These are phyloP conservation scores for Myrmecobius fasciatus DNA, from an alignment of 2,113 vertebrate species.

Conservation along the genomic window DNA sequence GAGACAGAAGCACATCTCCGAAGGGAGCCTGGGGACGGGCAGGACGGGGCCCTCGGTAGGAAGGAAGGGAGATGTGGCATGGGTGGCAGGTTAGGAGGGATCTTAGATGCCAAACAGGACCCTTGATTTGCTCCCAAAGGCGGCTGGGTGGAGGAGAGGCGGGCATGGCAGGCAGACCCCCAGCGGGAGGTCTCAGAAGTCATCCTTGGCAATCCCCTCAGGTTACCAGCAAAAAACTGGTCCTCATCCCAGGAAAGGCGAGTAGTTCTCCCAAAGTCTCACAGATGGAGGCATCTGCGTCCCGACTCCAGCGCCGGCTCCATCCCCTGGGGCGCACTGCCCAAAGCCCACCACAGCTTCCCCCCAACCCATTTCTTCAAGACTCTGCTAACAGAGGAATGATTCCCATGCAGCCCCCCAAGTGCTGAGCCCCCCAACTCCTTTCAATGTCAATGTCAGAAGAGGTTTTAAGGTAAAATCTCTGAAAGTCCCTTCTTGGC, in stretches of 20 bases:
- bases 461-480: too few species aligned
- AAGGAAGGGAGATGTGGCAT: background rate
- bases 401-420: background rate
- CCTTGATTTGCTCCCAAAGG: background rate
- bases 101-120: background rate
- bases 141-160: too few species aligned
- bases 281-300: too few species aligned
- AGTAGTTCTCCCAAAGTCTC: background rate
- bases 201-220: background rate
- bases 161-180: too few species aligned
- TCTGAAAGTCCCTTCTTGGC: too few species aligned
- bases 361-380: background rate
- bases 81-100: background rate
- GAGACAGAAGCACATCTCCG: fast-evolving
- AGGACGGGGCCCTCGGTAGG: background rate
- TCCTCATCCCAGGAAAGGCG: background rate
- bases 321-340: background rate
- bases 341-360: background rate
- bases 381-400: background rate
- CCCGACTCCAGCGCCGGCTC: background rate
- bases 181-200: too few species aligned
- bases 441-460: too few species aligned
- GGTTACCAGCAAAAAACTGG: too few species aligned
- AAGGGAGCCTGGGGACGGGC: background rate
- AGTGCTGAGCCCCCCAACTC: background rate